Percentiles rank a stretch among this genome's conserved stretches.
Evolutionary conservation across 2,113 vertebrate species (phyloP).

Genomic region (Murina feae): DNA sequence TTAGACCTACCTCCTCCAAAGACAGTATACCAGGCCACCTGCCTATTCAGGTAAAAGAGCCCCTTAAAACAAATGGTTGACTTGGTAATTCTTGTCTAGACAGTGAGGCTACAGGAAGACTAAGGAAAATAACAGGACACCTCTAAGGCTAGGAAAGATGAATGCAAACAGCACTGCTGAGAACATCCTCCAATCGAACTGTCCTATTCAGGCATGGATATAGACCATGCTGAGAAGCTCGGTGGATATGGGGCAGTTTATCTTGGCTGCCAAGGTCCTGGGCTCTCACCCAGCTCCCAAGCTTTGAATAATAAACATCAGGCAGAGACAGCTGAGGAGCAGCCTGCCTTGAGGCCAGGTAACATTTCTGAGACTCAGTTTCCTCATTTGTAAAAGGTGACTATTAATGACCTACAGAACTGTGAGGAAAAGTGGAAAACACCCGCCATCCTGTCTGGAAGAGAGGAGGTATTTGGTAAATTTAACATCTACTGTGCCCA

Average conservation of each 20-base stretch:
- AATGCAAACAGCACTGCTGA: neutral
- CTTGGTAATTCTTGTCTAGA: conserved; percentile 20
- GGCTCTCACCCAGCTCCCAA: neutral
- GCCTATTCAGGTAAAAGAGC: neutral
- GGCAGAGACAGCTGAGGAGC: neutral
- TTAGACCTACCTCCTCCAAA: neutral
- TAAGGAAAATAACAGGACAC: neutral
- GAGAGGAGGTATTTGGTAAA: neutral
- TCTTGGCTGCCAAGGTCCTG: neutral
- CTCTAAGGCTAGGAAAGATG: rapidly evolving
- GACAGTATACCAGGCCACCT: neutral
- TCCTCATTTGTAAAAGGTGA: neutral
- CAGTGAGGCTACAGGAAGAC: neutral
- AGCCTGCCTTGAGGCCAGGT: neutral
- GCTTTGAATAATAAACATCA: neutral
- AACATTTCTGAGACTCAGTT: neutral
- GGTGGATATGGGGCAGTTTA: neutral
- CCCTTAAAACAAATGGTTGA: neutral
- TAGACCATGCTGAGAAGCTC: neutral
- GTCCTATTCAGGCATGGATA: neutral
- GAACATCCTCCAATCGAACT: rapidly evolving
- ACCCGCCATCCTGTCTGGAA: neutral
- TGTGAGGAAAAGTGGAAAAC: neutral
- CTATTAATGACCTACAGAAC: neutral
- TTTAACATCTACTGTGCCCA: neutral